phyloP scores from a whole-genome alignment of 2,888 invertebrate genomes.

The Tetragonula carbonaria region DNA sequence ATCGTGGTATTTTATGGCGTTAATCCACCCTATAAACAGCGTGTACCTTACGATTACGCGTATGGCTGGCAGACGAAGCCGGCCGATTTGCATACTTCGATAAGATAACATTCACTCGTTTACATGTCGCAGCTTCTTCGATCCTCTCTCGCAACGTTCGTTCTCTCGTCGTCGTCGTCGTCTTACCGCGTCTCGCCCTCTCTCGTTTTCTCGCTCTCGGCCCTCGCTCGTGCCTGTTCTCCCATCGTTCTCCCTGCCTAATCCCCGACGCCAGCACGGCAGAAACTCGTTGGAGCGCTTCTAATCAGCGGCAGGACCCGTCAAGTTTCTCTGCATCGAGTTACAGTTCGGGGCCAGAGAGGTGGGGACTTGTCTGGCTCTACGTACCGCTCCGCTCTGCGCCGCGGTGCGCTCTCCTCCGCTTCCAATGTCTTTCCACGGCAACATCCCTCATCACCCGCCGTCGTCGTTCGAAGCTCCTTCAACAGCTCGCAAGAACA shows the following conservation, averaged over 20 bases:
- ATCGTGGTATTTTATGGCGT: not conserved
- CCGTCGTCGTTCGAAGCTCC: constrained; percentile 59
- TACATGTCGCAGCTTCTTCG: constrained; percentile 41
- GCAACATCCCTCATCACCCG: constrained; percentile 67
- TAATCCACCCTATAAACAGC: constrained; percentile 5
- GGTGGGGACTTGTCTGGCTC: constrained; percentile 45
- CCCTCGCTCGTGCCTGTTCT: constrained; percentile 8
- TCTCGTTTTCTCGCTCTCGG: not conserved
- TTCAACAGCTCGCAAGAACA: constrained; percentile 62
- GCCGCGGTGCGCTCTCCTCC: constrained; percentile 8
- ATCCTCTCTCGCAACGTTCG: constrained; percentile 9
- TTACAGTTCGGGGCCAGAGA: constrained; percentile 66
- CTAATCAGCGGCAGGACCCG: constrained; percentile 81
- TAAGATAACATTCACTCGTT: constrained; percentile 55
- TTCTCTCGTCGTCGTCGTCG: not conserved
- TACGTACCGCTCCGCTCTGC: constrained; percentile 35
- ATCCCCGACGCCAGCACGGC: constrained; percentile 75
- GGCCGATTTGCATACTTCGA: constrained; percentile 51
- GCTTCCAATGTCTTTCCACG: constrained; percentile 48
- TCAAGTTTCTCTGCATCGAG: constrained; percentile 79
- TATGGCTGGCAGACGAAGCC: constrained; percentile 12
- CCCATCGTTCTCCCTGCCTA: constrained; percentile 73
- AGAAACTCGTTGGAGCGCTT: constrained; percentile 80
- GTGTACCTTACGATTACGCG: constrained; percentile 24
- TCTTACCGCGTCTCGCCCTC: not conserved